Conservation (phyloP, 2,888 invertebrate species). For the Apodemia hepburni region DNA sequence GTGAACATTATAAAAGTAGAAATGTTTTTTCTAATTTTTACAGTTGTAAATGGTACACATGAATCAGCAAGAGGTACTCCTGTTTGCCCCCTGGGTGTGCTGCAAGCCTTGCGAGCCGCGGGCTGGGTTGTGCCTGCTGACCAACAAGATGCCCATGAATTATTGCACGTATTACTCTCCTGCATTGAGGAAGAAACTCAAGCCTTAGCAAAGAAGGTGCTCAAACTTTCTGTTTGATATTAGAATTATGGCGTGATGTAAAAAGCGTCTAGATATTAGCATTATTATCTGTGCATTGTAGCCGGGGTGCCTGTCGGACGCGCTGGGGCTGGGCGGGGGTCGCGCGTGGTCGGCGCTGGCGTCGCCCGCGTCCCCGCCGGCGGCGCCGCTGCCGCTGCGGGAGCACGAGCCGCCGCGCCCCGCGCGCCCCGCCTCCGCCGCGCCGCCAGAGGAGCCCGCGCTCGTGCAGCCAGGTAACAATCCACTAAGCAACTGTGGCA, state of each 20-base stretch:
- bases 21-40: constrained; percentile 18
- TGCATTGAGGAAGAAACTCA: constrained; percentile 93
- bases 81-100: constrained; percentile 79
- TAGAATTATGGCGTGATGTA: no score
- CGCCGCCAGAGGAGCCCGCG: constrained; percentile 61
- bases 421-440: constrained; percentile 44
- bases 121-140: constrained; percentile 94
- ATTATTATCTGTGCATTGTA: constrained; percentile 39
- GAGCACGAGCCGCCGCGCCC: constrained; percentile 27
- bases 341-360: constrained; percentile 69
- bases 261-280: no score
- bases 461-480: constrained; percentile 54
- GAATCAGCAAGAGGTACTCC: constrained; percentile 82
- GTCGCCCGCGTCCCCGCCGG: constrained; percentile 76
- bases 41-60: constrained; percentile 87
- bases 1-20: background rate
- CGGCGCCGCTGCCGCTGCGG: constrained; percentile 32
- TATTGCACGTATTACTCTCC: constrained; percentile 93
- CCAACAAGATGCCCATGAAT: constrained; percentile 96
- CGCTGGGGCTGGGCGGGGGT: constrained; percentile 79
- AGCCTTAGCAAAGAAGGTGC: constrained; percentile 79
- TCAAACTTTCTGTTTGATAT: background rate
- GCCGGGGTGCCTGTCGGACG: constrained; percentile 89
- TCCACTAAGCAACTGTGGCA: no score
- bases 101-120: constrained; percentile 86